Evolutionary conservation across 2,888 invertebrate genomes (phyloP).

Genomic region (Synergus itoensis): DNA sequence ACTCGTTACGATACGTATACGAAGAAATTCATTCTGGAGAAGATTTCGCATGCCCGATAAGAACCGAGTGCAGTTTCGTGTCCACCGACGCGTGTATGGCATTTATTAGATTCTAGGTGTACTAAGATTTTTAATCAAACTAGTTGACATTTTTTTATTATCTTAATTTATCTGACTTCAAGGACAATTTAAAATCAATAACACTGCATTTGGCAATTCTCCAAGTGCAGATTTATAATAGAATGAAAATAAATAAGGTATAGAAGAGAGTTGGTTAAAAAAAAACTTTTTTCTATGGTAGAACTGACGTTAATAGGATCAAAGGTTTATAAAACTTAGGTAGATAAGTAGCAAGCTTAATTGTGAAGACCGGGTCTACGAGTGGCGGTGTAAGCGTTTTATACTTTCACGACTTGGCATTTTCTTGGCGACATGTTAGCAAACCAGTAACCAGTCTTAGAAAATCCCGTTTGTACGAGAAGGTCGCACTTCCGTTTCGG

Average conservation of each 20-base stretch:
- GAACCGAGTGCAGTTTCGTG: constrained; percentile 37
- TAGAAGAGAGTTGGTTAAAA: background rate
- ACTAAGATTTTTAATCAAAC: constrained; percentile 2
- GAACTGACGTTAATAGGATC: background rate
- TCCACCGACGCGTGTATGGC: constrained; percentile 22
- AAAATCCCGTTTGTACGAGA: constrained; percentile 38
- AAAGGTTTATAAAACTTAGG: background rate
- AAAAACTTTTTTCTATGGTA: background rate
- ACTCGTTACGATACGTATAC: constrained; percentile 36
- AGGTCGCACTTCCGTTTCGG: constrained; percentile 27
- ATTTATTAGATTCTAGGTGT: constrained; percentile 30
- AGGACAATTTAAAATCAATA: background rate
- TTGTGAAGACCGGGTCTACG: background rate
- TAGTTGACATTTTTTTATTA: background rate
- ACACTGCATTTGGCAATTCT: background rate
- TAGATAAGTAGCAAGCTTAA: background rate
- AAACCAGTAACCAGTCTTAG: constrained; percentile 42
- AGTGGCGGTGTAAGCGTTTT: constrained; percentile 1
- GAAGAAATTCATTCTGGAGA: constrained; percentile 24
- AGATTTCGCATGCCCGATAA: constrained; percentile 36
- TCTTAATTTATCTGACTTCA: background rate
- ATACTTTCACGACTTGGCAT: constrained; percentile 36
- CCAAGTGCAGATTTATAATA: constrained; percentile 8
- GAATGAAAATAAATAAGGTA: background rate
- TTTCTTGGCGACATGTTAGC: constrained; percentile 35